These are phyloP conservation scores for Rhinatrema bivittatum DNA, from an alignment of 2,797 vertebrate species.

Conservation along the genomic window DNA sequence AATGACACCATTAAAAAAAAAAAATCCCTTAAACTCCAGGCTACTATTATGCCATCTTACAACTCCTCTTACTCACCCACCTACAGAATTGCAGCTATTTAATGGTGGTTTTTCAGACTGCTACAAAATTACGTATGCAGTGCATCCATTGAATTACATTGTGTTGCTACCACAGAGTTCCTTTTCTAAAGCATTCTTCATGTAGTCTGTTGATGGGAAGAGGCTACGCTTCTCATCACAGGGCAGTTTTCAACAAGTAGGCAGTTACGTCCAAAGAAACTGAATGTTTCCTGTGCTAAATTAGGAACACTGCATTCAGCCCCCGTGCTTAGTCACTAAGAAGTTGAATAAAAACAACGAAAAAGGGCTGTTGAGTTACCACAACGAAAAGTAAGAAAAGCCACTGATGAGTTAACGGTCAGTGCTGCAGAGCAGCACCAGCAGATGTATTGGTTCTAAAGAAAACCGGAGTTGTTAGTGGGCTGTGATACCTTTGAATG, in stretches of 20 bases:
- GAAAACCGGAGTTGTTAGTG: too few species aligned
- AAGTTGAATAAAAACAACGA: constrained; percentile 2
- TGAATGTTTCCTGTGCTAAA: constrained; percentile 24
- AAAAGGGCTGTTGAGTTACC: neutral
- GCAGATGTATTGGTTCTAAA: too few species aligned
- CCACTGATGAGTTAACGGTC: too few species aligned
- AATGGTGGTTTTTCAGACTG: constrained; percentile 19
- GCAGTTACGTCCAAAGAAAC: constrained; percentile 31
- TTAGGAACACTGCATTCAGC: constrained; percentile 16
- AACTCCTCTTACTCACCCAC: constrained; percentile 23
- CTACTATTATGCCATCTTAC: constrained; percentile 25
- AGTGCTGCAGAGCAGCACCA: too few species aligned
- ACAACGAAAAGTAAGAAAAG: neutral
- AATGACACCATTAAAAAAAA: constrained; percentile 22
- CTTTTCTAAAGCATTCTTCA: constrained; percentile 27
- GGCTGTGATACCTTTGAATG: too few species aligned
- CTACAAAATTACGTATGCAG: constrained; percentile 24
- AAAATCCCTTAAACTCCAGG: constrained; percentile 25
- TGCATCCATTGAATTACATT: constrained; percentile 10
- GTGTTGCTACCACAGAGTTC: constrained; percentile 12
- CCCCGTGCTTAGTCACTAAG: constrained; percentile 4
- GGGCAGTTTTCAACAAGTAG: constrained; percentile 36
- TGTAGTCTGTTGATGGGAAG: constrained; percentile 18
- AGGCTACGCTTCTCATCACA: constrained; percentile 19
- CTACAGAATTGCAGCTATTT: constrained; percentile 36